phyloP scores from a whole-genome alignment of 2,888 invertebrate genomes.

The Gymnocheta viridis region DNA sequence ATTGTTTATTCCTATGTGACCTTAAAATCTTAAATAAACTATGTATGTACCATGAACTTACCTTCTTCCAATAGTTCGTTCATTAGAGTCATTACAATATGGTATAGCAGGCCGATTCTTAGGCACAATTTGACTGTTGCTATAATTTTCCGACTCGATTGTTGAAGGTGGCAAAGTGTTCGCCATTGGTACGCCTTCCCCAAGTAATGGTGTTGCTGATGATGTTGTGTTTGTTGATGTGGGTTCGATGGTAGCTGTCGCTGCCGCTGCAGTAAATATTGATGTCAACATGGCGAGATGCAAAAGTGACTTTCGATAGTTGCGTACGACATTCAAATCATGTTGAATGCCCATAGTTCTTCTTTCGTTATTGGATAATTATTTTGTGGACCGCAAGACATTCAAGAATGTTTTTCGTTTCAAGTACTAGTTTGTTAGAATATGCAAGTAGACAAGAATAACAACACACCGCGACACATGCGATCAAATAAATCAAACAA shows the following conservation, averaged over 20 bases:
- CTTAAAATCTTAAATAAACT: neutral
- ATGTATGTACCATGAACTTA: constrained; percentile 64
- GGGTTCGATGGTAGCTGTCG: constrained; percentile 57
- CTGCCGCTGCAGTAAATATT: constrained; percentile 75
- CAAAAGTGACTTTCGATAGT: constrained; percentile 74
- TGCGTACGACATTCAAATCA: constrained; percentile 74
- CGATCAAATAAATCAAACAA: constrained; percentile 1
- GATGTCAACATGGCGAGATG: constrained; percentile 77
- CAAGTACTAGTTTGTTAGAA: neutral
- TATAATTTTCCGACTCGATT: neutral
- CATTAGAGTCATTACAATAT: constrained; percentile 77
- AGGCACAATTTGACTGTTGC: constrained; percentile 23
- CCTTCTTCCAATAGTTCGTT: constrained; percentile 80
- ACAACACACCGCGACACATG: neutral
- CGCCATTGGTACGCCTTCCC: neutral
- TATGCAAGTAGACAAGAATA: constrained; percentile 12
- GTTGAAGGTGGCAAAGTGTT: neutral
- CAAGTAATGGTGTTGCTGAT: constrained; percentile 16
- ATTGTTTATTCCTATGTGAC: neutral
- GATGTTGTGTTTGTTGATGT: constrained; percentile 16
- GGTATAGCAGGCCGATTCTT: constrained; percentile 73
- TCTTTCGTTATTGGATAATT: constrained; percentile 6
- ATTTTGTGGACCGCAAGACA: constrained; percentile 21
- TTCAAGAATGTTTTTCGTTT: constrained; percentile 34
- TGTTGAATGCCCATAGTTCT: constrained; percentile 75